phyloP scores from a whole-genome alignment of 37 sponge, comb jelly and placozoan species.

The Eunapius fragilis region DNA sequence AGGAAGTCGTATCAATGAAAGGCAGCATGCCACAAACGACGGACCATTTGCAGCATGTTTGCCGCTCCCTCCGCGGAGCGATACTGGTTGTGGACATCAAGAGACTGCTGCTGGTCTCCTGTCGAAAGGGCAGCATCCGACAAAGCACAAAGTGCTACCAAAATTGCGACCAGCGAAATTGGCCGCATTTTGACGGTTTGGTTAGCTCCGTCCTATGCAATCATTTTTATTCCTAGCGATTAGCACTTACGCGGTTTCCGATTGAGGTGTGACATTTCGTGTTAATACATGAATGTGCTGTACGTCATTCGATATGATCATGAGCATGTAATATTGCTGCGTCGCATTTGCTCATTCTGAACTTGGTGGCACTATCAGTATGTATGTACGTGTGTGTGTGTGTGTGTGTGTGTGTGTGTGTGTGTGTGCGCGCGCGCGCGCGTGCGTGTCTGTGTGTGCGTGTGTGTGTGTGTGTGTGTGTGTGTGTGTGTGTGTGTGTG shows the following conservation, averaged over 20 bases:
- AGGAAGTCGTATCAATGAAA: no score
- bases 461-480: background rate
- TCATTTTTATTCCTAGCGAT: background rate
- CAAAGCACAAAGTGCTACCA: background rate
- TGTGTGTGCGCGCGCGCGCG: background rate
- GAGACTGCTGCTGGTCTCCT: slow-evolving; percentile 32
- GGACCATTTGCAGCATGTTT: slow-evolving; percentile 31
- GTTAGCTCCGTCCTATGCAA: background rate
- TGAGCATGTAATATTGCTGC: no score
- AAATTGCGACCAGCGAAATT: background rate
- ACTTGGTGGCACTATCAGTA: background rate
- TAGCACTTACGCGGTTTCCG: background rate
- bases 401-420: background rate
- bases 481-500: background rate
- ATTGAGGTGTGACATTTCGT: background rate
- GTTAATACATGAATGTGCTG: background rate
- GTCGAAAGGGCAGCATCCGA: background rate
- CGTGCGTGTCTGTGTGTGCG: no score
- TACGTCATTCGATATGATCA: background rate
- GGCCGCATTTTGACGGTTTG: background rate
- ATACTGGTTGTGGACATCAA: slow-evolving; percentile 41
- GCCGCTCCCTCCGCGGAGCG: slow-evolving; percentile 13
- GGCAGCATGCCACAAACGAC: background rate
- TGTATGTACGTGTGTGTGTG: background rate
- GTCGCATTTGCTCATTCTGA: background rate